Evolutionary conservation across 2,113 vertebrate genomes (phyloP).

Genomic region (Varanus salvator): DNA sequence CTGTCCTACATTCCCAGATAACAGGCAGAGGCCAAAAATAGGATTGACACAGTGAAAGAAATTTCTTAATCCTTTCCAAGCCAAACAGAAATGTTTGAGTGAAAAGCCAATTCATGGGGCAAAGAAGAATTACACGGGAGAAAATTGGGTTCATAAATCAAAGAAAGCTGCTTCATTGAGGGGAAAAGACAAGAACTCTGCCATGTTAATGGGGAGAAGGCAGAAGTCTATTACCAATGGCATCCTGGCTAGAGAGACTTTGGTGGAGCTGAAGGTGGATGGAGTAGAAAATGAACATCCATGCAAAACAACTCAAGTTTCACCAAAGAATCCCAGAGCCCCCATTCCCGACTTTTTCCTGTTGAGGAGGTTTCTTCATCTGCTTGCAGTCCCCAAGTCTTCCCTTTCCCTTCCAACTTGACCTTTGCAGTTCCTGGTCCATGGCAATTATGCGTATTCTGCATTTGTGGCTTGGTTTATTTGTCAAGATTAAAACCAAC

Average conservation of each 20-base stretch:
- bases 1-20: conserved; percentile 66
- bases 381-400: not conserved
- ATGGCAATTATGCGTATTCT: not conserved
- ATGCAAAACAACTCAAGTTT: not conserved
- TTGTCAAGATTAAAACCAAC: not conserved
- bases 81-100: conserved; percentile 55
- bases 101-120: conserved; percentile 55
- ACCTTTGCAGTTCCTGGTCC: not conserved
- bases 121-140: conserved; percentile 45
- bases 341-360: not conserved
- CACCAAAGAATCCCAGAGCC: not conserved
- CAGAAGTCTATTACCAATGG: not conserved
- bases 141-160: conserved; percentile 62
- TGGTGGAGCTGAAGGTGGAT: not conserved
- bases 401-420: not conserved
- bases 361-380: not conserved
- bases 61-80: conserved; percentile 65
- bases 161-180: conserved; percentile 31
- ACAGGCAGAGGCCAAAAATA: conserved; percentile 66
- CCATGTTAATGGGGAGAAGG: conserved; percentile 2
- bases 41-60: conserved; percentile 57
- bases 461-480: not conserved
- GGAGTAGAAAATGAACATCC: not conserved
- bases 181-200: not conserved
- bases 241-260: not conserved